Evolutionary conservation across 2,888 invertebrate species (phyloP), one percentile per base, ranked within the genome.

Genomic region (Boloria euphrosyne): DNA sequence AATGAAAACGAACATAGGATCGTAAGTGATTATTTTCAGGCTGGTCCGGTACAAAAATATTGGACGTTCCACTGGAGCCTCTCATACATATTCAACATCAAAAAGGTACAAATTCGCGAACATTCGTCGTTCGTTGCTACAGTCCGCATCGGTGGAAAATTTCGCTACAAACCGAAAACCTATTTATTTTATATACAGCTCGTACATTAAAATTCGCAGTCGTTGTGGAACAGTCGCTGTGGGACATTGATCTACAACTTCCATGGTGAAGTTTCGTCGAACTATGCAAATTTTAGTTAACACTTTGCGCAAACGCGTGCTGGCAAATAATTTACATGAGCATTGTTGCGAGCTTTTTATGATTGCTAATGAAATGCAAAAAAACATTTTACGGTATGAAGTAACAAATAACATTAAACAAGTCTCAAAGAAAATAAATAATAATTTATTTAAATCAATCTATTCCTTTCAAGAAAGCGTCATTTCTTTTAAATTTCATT

Each of bases 221-320:
- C 75, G 73, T 74, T 69, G 71, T 71, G 75, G 75, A 78, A 77
- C 76, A 71, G 74, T 74, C 74, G 68, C 71, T 71, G 68, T 74
- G 76, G 76, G 76, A 78, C 78, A 79, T 78, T 80, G 81, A 82
- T 78, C 80, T 79, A 80, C 76, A 82, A 80, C 81, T 84, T 78
- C 71, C 75, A 75, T 70, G 77, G 70, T 71, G 71, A 84, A 87
- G 81, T 86, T 84, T 70, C 76, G 76, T 81, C 81, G 74, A 85
- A 86, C 86, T 86, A 86, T 87, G 86, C 82, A 87, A 86, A 87
- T 87, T 85, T 84, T 80, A 83, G 81, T 82, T 83, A 85, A 85
- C 85, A 84, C 83, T 83, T 83, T 80, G 78, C 72, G 78, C 82
- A 83, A 83, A 83, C 84, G 81, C 80, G 81, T 78, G 77, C 80